Conservation (phyloP, 2,113 vertebrate species). For the Cyprinodon brontotheroides region DNA sequence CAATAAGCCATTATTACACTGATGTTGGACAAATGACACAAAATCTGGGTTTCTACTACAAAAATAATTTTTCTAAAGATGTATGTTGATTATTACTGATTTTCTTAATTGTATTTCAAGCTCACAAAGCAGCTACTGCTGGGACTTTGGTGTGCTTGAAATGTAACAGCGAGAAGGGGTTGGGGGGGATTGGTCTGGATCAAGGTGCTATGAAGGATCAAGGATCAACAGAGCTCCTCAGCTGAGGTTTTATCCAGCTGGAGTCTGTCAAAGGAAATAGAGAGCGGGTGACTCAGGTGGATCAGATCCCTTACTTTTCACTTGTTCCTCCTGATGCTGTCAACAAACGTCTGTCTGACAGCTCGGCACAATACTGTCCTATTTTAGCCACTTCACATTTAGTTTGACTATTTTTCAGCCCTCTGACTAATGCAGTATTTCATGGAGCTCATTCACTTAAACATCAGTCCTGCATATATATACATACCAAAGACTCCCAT, state of each 20-base stretch:
- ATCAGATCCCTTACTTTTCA: constrained; percentile 35
- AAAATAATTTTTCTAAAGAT: constrained; percentile 47
- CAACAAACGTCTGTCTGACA: constrained; percentile 32
- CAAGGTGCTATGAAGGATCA: constrained; percentile 37
- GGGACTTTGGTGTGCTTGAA: constrained; percentile 8
- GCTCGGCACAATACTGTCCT: constrained; percentile 15
- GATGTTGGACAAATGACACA: constrained; percentile 11
- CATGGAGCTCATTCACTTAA: constrained; percentile 13
- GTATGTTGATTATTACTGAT: constrained; percentile 28
- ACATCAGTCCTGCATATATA: constrained; percentile 13
- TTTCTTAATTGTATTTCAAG: constrained; percentile 40
- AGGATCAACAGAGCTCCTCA: constrained; percentile 42
- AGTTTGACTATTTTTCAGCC: constrained; percentile 29
- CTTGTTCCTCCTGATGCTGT: constrained; percentile 38
- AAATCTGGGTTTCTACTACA: constrained; percentile 17
- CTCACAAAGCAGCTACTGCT: constrained; percentile 20
- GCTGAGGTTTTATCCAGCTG: constrained; percentile 22
- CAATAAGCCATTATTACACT: background rate
- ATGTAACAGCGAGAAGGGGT: constrained; percentile 34
- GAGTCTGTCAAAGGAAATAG: constrained; percentile 27
- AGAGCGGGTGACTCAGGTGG: constrained; percentile 3
- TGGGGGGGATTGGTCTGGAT: constrained; percentile 31
- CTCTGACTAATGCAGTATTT: constrained; percentile 20
- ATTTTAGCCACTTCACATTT: constrained; percentile 32
- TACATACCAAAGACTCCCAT: constrained; percentile 24